Evolutionary conservation across 2,797 vertebrate species (phyloP).

Genomic region (Lates japonicus): DNA sequence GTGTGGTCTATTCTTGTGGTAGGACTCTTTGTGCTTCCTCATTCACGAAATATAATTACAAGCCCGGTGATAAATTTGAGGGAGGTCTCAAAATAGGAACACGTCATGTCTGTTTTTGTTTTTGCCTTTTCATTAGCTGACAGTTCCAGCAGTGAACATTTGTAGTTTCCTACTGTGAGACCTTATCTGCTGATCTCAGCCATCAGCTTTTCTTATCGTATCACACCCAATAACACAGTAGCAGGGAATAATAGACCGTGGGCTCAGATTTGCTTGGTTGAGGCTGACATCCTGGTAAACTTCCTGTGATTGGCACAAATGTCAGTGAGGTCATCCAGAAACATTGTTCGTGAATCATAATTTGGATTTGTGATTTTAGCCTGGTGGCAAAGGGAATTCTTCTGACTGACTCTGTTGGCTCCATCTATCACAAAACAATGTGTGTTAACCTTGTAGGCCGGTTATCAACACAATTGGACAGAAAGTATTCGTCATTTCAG

Average conservation of each 20-base stretch:
- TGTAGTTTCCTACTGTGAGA: conserved; percentile 33
- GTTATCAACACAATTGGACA: conserved; percentile 31
- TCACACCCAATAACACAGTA: conserved; percentile 44
- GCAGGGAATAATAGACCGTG: conserved; percentile 51
- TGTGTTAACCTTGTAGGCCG: conserved; percentile 21
- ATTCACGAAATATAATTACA: conserved; percentile 27
- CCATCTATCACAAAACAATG: conserved; percentile 47
- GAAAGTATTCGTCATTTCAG: conserved; percentile 24
- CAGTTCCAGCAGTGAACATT: conserved; percentile 24
- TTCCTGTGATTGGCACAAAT: conserved; percentile 76
- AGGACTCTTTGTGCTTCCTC: conserved; percentile 73
- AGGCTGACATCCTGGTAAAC: conserved; percentile 76
- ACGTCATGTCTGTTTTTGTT: conserved; percentile 33
- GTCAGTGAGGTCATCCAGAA: conserved; percentile 65
- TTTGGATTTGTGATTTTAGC: conserved; percentile 37
- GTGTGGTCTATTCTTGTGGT: conserved; percentile 95
- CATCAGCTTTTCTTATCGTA: conserved; percentile 49
- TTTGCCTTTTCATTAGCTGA: conserved; percentile 18
- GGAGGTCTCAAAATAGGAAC: conserved; percentile 18
- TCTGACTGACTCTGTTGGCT: conserved; percentile 24
- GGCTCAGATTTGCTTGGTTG: conserved; percentile 49
- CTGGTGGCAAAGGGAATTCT: conserved; percentile 31
- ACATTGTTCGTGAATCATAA: conserved; percentile 49
- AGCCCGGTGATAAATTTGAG: background rate
- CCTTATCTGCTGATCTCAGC: conserved; percentile 62